Evolutionary conservation across 2,888 invertebrate species (phyloP).

Genomic region (Zygogramma bicolorata): DNA sequence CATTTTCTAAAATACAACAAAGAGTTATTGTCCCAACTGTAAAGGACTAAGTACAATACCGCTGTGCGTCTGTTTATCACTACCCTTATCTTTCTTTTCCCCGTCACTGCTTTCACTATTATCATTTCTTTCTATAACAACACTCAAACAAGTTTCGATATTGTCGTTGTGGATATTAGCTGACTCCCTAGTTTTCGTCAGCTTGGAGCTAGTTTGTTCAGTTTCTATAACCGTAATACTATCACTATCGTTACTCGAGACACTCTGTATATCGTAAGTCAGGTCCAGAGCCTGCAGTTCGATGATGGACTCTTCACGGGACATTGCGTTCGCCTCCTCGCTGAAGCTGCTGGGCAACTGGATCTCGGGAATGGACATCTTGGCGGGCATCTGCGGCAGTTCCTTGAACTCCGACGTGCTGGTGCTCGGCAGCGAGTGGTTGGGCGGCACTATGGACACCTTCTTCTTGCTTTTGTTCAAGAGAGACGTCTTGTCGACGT

Average conservation of each 20-base stretch:
- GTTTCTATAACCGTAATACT: slow-evolving; percentile 52
- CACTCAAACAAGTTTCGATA: slow-evolving; percentile 69
- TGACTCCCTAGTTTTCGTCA: slow-evolving; percentile 61
- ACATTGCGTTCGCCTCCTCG: slow-evolving; percentile 52
- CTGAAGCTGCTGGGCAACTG: slow-evolving; percentile 53
- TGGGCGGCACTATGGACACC: slow-evolving; percentile 63
- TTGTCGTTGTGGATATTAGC: slow-evolving; percentile 59
- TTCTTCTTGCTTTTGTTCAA: slow-evolving; percentile 63
- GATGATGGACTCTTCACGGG: slow-evolving; percentile 65
- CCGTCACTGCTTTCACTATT: slow-evolving; percentile 50
- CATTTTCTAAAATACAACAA: slow-evolving; percentile 40
- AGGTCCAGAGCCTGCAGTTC: slow-evolving; percentile 66
- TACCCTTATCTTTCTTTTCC: slow-evolving; percentile 43
- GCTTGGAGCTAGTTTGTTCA: slow-evolving; percentile 53
- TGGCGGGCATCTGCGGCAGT: slow-evolving; percentile 57
- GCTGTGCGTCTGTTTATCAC: slow-evolving; percentile 64
- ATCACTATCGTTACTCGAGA: slow-evolving; percentile 60
- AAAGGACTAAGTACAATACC: slow-evolving; percentile 76
- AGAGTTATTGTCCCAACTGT: slow-evolving; percentile 69
- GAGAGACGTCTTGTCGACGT: slow-evolving; percentile 57
- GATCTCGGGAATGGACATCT: slow-evolving; percentile 52
- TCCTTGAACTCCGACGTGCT: slow-evolving; percentile 62
- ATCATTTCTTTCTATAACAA: slow-evolving; percentile 61
- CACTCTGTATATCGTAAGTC: slow-evolving; percentile 60
- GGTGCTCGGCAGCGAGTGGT: slow-evolving; percentile 64